These are phyloP conservation scores for Drosophila melanosoma DNA, from an alignment of 2,888 invertebrate species.

Conservation along the genomic window DNA sequence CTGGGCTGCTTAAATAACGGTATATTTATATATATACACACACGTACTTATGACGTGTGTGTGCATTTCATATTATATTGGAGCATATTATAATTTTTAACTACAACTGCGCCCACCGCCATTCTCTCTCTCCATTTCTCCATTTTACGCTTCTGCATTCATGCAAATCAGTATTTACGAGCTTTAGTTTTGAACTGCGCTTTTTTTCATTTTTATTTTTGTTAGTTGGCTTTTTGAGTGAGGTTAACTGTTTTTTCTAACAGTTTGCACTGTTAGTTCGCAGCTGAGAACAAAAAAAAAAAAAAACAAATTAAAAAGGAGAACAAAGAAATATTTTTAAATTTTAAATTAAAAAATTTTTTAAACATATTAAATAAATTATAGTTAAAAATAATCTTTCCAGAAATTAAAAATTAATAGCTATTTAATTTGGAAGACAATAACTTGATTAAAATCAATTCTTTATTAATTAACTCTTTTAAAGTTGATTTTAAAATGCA, in stretches of 20 bases:
- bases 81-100: constrained; percentile 67
- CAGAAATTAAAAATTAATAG: not conserved
- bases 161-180: constrained; percentile 72
- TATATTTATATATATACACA: constrained; percentile 1
- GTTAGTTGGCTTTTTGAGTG: constrained; percentile 30
- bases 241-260: constrained; percentile 18
- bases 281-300: not conserved
- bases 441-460: not conserved
- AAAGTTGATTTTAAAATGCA: not conserved
- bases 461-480: not conserved
- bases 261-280: constrained; percentile 3
- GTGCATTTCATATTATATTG: constrained; percentile 54
- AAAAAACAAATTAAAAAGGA: not conserved
- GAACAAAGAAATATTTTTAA: rapidly evolving
- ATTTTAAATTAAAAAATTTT: not conserved
- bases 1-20: constrained; percentile 25
- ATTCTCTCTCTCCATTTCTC: not conserved
- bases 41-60: constrained; percentile 8
- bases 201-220: constrained; percentile 10
- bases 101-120: not conserved
- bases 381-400: not conserved
- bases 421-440: not conserved
- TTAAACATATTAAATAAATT: not conserved
- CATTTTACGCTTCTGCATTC: constrained; percentile 72
- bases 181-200: constrained; percentile 45